A percentile compares a stretch with the other conserved stretches of the same genome.
These are phyloP conservation scores for Argentina silus DNA, from an alignment of 2,797 vertebrate genomes.

Conservation along the genomic window DNA sequence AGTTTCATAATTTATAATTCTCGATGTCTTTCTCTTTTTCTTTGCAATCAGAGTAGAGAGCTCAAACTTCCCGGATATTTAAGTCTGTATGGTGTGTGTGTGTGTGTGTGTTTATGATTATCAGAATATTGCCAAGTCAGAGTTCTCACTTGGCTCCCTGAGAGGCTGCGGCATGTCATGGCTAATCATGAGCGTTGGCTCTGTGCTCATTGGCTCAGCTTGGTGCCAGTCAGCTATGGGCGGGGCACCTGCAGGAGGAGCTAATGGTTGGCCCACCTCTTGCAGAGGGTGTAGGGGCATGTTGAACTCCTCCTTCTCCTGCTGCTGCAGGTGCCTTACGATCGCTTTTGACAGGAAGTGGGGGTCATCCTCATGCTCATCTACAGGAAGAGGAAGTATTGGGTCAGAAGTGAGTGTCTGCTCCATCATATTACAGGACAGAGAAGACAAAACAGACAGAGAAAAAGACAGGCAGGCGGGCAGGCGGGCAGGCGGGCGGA, in stretches of 20 bases:
- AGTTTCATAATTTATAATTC: too few species aligned
- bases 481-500: not conserved
- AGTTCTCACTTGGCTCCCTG: not conserved
- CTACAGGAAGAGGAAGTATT: slow-evolving; percentile 44
- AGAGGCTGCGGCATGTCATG: not conserved
- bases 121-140: not conserved
- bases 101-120: not conserved
- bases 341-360: not conserved
- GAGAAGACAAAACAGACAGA: not conserved
- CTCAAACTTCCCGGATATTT: too few species aligned
- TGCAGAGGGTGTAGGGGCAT: not conserved
- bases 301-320: slow-evolving; percentile 9
- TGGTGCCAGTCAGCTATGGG: not conserved
- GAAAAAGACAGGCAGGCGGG: not conserved
- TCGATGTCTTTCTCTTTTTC: not conserved
- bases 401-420: too few species aligned
- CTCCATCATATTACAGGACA: not conserved
- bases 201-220: slow-evolving; percentile 7
- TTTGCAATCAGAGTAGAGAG: not conserved
- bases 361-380: slow-evolving; percentile 41
- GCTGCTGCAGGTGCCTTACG: not conserved
- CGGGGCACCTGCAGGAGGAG: not conserved
- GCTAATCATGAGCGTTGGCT: slow-evolving; percentile 12
- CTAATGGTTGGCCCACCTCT: not conserved
- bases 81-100: not conserved